These are phyloP conservation scores for Aplochiton taeniatus DNA, from an alignment of 2,797 vertebrate genomes.

Conservation along the genomic window DNA sequence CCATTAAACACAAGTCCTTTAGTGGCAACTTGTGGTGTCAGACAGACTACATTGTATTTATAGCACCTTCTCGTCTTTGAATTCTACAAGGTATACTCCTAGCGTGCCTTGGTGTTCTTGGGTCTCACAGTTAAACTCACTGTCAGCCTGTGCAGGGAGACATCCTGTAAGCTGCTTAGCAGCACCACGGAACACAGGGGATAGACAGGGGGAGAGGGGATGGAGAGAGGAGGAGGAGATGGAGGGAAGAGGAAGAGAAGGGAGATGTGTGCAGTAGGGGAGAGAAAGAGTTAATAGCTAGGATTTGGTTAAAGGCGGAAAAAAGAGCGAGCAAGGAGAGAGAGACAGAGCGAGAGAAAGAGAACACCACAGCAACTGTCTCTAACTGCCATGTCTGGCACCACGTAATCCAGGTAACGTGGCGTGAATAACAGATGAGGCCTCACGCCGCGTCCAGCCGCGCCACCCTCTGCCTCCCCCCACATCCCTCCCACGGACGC, in stretches of 20 bases:
- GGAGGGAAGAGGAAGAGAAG: neutral
- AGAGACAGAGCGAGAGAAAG: conserved; percentile 51
- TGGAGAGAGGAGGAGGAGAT: neutral
- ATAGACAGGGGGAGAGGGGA: neutral
- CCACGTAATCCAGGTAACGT: conserved; percentile 70
- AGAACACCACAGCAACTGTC: conserved; percentile 51
- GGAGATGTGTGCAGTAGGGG: conserved; percentile 8
- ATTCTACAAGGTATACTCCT: too few species aligned
- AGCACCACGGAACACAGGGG: neutral
- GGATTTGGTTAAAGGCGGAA: neutral
- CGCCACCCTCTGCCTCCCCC: conserved; percentile 18
- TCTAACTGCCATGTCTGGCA: conserved; percentile 36
- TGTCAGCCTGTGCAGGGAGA: too few species aligned
- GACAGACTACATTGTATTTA: too few species aligned
- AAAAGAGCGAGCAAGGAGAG: neutral
- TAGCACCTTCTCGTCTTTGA: too few species aligned
- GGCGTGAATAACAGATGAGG: conserved; percentile 63
- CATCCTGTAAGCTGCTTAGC: too few species aligned
- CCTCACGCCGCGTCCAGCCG: conserved; percentile 61
- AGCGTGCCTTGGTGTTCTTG: too few species aligned
- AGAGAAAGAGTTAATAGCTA: neutral
- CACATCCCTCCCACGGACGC: too few species aligned
- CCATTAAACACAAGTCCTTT: too few species aligned
- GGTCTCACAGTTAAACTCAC: too few species aligned
- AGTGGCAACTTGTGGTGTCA: too few species aligned